phyloP scores from a whole-genome alignment of 1,140 invertebrate species.

The Pseudomyrmex dendroicus region DNA sequence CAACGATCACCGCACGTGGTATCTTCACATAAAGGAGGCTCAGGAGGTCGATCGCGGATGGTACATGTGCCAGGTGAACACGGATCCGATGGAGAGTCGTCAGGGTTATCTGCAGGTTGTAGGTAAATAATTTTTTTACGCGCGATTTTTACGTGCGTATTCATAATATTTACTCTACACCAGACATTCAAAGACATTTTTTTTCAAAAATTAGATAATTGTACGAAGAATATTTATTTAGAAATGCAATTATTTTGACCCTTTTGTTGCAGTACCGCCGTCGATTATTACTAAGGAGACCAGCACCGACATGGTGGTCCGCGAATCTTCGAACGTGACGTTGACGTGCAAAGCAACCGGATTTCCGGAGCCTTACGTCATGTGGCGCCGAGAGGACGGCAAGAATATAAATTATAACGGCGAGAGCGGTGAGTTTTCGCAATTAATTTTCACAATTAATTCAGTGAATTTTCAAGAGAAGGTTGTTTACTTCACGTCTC shows the following conservation, averaged over 20 bases:
- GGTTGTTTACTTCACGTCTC: neutral
- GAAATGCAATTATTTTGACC: neutral
- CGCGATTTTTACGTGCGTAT: too few relatives aligned
- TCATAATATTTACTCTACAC: neutral
- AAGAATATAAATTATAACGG: slow-evolving; percentile 94
- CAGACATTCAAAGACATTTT: neutral
- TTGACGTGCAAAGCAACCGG: slow-evolving; percentile 95
- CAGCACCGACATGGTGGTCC: slow-evolving; percentile 94
- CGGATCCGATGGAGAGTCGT: slow-evolving; percentile 93
- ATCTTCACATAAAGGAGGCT: slow-evolving; percentile 93
- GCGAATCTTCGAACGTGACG: slow-evolving; percentile 94
- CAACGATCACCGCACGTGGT: slow-evolving; percentile 95
- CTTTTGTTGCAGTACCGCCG: slow-evolving; percentile 89
- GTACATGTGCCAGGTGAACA: slow-evolving; percentile 95
- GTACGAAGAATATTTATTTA: neutral
- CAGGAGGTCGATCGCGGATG: slow-evolving; percentile 93
- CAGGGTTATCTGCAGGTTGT: slow-evolving; percentile 95
- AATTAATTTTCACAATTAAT: slow-evolving; percentile 56
- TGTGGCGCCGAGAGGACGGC: slow-evolving; percentile 95
- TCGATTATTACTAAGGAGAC: slow-evolving; percentile 94
- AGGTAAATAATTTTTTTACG: slow-evolving; percentile 86
- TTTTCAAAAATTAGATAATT: neutral
- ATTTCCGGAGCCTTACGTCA: slow-evolving; percentile 95
- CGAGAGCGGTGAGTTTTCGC: slow-evolving; percentile 88
- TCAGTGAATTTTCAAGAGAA: slow-evolving; percentile 11